Evolutionary conservation across 2,888 invertebrate genomes (phyloP).

Genomic region (Amphipyra tragopoginis): DNA sequence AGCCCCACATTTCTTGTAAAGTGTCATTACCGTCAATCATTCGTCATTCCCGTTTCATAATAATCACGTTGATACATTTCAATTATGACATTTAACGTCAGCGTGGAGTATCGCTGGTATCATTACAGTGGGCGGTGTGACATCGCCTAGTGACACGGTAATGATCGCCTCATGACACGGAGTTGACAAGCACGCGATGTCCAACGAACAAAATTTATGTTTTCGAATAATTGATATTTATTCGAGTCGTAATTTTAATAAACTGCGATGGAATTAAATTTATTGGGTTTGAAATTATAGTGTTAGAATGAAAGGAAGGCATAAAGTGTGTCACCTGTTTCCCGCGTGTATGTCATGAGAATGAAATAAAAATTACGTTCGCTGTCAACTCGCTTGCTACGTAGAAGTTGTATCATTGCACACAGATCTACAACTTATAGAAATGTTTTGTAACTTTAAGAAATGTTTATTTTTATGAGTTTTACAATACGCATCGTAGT

Average conservation of each 20-base stretch:
- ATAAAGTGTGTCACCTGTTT: conserved; percentile 45
- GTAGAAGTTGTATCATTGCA: too few species aligned
- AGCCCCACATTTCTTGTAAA: conserved; percentile 19
- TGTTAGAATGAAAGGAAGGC: conserved; percentile 50
- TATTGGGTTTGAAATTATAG: conserved; percentile 32
- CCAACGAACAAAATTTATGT: conserved; percentile 54
- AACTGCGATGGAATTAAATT: conserved; percentile 43
- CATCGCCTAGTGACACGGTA: conserved; percentile 60
- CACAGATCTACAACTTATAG: too few species aligned
- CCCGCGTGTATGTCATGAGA: conserved; percentile 30
- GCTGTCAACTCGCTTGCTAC: conserved; percentile 30
- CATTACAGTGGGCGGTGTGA: conserved; percentile 59
- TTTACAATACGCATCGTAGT: too few species aligned
- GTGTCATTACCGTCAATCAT: conserved; percentile 49
- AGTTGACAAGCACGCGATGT: conserved; percentile 63
- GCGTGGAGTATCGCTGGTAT: conserved; percentile 43
- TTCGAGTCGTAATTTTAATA: conserved; percentile 49
- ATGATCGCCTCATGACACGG: conserved; percentile 49
- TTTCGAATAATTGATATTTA: conserved; percentile 59
- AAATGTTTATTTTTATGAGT: too few species aligned
- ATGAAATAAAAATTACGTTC: conserved; percentile 45
- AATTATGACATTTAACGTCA: conserved; percentile 61
- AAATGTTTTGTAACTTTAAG: too few species aligned
- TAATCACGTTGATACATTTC: conserved; percentile 53
- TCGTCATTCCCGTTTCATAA: conserved; percentile 48